Percentiles rank a stretch among this genome's conserved stretches.
Evolutionary conservation across 1,140 invertebrate species (phyloP).

Genomic region (Drosophila setifemur): DNA sequence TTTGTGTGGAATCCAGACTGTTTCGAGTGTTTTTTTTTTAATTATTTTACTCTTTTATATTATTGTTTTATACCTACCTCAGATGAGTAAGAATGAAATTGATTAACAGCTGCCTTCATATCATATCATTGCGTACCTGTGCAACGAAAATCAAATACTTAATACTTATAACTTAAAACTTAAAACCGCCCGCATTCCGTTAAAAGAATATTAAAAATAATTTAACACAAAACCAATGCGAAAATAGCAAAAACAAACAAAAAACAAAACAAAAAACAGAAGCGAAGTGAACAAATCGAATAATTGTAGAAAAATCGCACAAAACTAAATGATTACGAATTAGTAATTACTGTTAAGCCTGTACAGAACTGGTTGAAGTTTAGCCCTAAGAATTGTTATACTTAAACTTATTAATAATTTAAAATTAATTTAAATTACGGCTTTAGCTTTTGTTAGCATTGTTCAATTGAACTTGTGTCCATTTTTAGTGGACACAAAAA

Average conservation of each 20-base stretch:
- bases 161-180: constrained; percentile 48
- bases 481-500: constrained; percentile 4
- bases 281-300: constrained; percentile 69
- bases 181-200: constrained; percentile 62
- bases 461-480: constrained; percentile 19
- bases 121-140: constrained; percentile 70
- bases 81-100: constrained; percentile 45
- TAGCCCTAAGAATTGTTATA: constrained; percentile 67
- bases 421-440: constrained; percentile 22
- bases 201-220: constrained; percentile 21
- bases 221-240: constrained; percentile 4
- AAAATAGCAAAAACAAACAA: no score
- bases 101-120: constrained; percentile 42
- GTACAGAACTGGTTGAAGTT: constrained; percentile 68
- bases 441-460: constrained; percentile 37
- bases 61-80: constrained; percentile 42
- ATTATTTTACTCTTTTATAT: no score
- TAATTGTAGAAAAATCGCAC: constrained; percentile 38
- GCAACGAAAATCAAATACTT: constrained; percentile 68
- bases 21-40: constrained; percentile 43
- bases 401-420: constrained; percentile 47
- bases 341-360: constrained; percentile 33
- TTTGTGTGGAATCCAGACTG: constrained; percentile 38
- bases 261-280: constrained; percentile 36
- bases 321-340: constrained; percentile 16